These are phyloP conservation scores for Meloidogyne exigua DNA, from an alignment of 1,140 invertebrate species.

Conservation along the genomic window DNA sequence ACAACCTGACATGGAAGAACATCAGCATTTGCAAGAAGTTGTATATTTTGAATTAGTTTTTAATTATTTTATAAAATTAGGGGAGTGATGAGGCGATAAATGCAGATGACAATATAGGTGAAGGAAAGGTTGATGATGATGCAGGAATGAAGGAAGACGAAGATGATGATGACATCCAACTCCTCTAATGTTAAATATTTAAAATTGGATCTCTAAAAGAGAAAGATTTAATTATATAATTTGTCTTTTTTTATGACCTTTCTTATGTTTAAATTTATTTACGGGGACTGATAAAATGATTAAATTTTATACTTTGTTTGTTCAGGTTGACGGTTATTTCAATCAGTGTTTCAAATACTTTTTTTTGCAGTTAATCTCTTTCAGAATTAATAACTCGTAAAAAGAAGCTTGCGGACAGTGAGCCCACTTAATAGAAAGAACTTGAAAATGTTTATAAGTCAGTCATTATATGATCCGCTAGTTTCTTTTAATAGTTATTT, in stretches of 20 bases:
- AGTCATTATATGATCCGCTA: no score
- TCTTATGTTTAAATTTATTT: not conserved
- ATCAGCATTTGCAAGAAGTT: not conserved
- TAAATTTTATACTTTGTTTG: no score
- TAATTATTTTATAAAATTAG: not conserved
- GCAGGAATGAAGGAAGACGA: conserved; percentile 6
- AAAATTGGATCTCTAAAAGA: not conserved
- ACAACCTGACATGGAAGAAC: not conserved
- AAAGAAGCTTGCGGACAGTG: no score
- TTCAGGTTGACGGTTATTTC: no score
- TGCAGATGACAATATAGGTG: not conserved
- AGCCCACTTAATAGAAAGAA: no score
- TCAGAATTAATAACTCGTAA: no score
- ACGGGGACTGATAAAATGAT: not conserved
- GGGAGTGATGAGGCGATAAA: not conserved
- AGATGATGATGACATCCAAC: conserved; percentile 24
- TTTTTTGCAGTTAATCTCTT: no score
- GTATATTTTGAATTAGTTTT: not conserved
- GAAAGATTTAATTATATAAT: not conserved
- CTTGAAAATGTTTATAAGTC: no score
- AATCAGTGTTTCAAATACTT: no score
- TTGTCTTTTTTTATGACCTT: not conserved
- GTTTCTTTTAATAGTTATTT: no score
- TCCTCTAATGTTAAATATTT: conserved; percentile 12
- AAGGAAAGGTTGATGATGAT: not conserved